phyloP scores from a whole-genome alignment of 30 jellyfish, hydroid and myxozoan species.

The Pelagia noctiluca region DNA sequence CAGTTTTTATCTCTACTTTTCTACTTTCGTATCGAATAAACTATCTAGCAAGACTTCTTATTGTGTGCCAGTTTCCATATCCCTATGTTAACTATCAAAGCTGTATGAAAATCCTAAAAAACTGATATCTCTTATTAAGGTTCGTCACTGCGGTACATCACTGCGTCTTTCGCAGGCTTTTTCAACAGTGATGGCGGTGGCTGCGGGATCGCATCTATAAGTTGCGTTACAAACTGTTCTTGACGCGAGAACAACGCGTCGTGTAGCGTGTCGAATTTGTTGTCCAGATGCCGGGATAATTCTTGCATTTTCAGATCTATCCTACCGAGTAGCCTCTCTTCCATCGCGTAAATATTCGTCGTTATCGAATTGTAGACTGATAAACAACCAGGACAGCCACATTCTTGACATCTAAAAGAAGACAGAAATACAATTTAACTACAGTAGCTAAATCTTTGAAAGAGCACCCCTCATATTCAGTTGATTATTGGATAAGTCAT shows the following conservation, averaged over 20 bases:
- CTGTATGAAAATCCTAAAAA: too few relatives aligned
- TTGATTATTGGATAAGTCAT: too few relatives aligned
- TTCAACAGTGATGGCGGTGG: constrained; percentile 26
- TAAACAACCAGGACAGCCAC: constrained; percentile 87
- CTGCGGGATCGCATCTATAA: constrained; percentile 45
- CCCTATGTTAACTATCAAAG: too few relatives aligned
- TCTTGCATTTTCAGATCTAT: constrained; percentile 75
- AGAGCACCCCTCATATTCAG: too few relatives aligned
- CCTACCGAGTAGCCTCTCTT: constrained; percentile 71
- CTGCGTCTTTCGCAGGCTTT: constrained; percentile 47
- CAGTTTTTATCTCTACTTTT: too few relatives aligned
- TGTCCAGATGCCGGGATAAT: constrained; percentile 56
- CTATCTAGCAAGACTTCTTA: too few relatives aligned
- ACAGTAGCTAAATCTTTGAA: too few relatives aligned
- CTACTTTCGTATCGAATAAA: too few relatives aligned
- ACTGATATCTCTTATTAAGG: too few relatives aligned
- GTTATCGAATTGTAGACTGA: constrained; percentile 71
- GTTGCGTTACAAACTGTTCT: constrained; percentile 49
- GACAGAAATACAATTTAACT: neutral
- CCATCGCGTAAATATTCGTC: constrained; percentile 76
- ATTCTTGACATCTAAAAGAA: constrained; percentile 66
- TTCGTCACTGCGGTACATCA: constrained; percentile 47
- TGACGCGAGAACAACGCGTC: constrained; percentile 69
- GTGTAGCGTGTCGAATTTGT: constrained; percentile 62
- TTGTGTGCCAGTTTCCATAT: too few relatives aligned